Evolutionary conservation across 2,888 invertebrate species (phyloP), one percentile per base, ranked within the genome.

Genomic region (Thymelicus lineola): DNA sequence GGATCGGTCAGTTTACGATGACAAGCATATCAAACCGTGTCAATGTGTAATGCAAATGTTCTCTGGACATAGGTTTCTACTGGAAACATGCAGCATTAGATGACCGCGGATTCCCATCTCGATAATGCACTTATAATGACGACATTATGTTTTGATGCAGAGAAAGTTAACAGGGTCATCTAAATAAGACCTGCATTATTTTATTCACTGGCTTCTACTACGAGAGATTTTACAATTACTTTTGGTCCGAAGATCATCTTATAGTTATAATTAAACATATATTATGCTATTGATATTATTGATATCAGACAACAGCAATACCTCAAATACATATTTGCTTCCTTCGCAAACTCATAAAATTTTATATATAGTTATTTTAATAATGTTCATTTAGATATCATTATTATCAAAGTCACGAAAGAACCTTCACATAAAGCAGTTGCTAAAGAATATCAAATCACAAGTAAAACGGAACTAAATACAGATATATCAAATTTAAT

Each of bases 51-150:
- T 83, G 80, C 79, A 83, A 84, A 86, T 82, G 72, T 70, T 76
- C 76, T 77, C 73, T 71, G 74, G 77, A 77, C 78, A 76, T 76
- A 75, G 75, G 76, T 81, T 83, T 79, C 76, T 76, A 80, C 74
- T 77, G 72, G 75, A 80, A 80, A 78, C 77, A 77, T 80, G 75
- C 75, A 76, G 80, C 81, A 80, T 85, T 79, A 82, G 74, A 61
- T 74, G 77, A 82, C 79, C 75, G 73, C 80, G 79, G 77, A 80
- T 77, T 82, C 79, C 80, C 79, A 84, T 85, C 84, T 81, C 76
- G 78, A 85, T 90, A 91, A 92, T 90, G 91, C 79, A 76, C 85
- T 88, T 91, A 89, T 91, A 92, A 92, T 92, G 82, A 80, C 79
- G 79, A 75, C 80, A 88, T 87, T 85, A 88, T 82, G 76, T 76